A percentile compares a stretch with the other conserved stretches of the same genome.
phyloP scores from a whole-genome alignment of 2,113 vertebrate genomes.

The Limnothrissa miodon region DNA sequence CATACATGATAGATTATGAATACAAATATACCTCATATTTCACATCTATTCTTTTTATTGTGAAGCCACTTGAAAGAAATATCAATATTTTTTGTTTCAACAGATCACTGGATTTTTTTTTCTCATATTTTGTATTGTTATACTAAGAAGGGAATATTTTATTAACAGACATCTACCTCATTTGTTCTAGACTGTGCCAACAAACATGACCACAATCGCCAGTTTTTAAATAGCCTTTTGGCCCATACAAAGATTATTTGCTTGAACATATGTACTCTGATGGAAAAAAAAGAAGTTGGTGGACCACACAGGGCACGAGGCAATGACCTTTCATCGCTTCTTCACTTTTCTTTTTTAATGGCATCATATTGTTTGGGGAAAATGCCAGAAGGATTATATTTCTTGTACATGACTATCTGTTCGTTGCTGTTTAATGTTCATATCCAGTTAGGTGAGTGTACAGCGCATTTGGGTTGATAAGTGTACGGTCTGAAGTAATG shows the following conservation, averaged over 20 bases:
- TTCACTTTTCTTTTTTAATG: conserved; percentile 24
- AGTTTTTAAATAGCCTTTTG: conserved; percentile 48
- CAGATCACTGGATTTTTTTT: conserved; percentile 63
- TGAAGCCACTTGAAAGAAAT: conserved; percentile 63
- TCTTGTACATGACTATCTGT: conserved; percentile 39
- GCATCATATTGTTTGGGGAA: conserved; percentile 37
- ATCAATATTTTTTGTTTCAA: conserved; percentile 59
- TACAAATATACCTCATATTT: conserved; percentile 72
- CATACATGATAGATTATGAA: conserved; percentile 60
- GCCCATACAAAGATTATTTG: conserved; percentile 46
- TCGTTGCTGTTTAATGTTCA: conserved; percentile 37
- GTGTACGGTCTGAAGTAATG: conserved; percentile 38
- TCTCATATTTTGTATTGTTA: conserved; percentile 63
- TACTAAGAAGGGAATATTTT: conserved; percentile 74
- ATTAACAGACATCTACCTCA: conserved; percentile 81
- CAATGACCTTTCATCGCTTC: conserved; percentile 48
- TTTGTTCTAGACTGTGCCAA: conserved; percentile 72
- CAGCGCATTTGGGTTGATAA: conserved; percentile 44
- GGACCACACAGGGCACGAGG: conserved; percentile 37
- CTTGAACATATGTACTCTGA: conserved; percentile 43
- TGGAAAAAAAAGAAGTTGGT: conserved; percentile 16
- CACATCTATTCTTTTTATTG: conserved; percentile 61
- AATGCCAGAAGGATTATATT: conserved; percentile 47
- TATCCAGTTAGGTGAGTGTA: conserved; percentile 37
- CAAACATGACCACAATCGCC: conserved; percentile 52